Percentiles rank a stretch among this genome's conserved stretches.
Evolutionary conservation across 2,113 vertebrate species (phyloP).

Genomic region (Eudyptes chrysolophus): DNA sequence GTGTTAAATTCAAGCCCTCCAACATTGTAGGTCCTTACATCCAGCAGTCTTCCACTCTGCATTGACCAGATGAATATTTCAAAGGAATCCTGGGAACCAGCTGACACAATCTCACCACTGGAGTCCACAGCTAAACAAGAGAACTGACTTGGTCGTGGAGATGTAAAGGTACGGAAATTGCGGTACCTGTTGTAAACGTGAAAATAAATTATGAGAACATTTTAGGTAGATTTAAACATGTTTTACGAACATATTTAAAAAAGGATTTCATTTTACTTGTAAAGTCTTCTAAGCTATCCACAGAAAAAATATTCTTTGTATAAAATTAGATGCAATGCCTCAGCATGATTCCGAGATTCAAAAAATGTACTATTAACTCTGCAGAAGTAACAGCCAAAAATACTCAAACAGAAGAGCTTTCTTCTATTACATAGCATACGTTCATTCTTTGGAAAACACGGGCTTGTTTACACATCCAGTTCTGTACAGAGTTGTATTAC

Average conservation of each 20-base stretch:
- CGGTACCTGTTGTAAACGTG: constrained; percentile 79
- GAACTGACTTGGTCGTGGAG: constrained; percentile 90
- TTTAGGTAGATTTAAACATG: not conserved
- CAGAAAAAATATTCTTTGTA: not conserved
- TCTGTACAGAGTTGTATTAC: not conserved
- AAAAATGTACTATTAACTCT: not conserved
- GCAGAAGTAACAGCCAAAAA: not conserved
- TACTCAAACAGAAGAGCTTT: not conserved
- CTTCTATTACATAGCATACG: not conserved
- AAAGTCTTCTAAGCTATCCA: not conserved
- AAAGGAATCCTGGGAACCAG: constrained; percentile 94
- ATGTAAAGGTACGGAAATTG: constrained; percentile 95
- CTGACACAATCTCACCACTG: constrained; percentile 91
- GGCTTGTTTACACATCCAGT: not conserved
- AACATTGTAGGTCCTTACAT: constrained; percentile 71
- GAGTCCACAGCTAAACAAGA: constrained; percentile 88
- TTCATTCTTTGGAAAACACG: not conserved
- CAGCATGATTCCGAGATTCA: not conserved
- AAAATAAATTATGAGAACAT: not conserved
- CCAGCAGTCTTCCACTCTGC: constrained; percentile 93
- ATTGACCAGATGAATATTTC: constrained; percentile 98
- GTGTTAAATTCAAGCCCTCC: not conserved
- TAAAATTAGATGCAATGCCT: not conserved
- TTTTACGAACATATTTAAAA: not conserved
- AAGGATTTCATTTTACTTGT: not conserved